These are phyloP conservation scores for Penaeus monodon DNA, from an alignment of 2,888 invertebrate species.

Conservation along the genomic window DNA sequence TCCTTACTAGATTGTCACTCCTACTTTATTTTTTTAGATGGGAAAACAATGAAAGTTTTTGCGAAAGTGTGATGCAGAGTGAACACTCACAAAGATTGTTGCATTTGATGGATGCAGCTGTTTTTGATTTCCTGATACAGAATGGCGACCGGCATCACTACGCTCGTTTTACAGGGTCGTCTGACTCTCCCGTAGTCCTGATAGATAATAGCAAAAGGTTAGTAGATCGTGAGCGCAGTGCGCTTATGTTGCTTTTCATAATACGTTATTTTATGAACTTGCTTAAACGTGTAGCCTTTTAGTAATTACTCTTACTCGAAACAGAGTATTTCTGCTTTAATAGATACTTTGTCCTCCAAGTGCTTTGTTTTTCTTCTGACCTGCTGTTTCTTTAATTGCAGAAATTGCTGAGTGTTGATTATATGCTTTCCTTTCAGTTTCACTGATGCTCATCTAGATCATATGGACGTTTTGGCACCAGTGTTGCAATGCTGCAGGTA, in stretches of 20 bases:
- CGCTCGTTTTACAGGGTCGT: constrained; percentile 76
- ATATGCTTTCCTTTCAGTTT: constrained; percentile 73
- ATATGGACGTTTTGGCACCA: constrained; percentile 90
- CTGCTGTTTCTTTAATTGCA: too few relatives aligned
- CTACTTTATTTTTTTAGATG: constrained; percentile 73
- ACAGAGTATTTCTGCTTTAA: too few relatives aligned
- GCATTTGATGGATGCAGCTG: constrained; percentile 87
- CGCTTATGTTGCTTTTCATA: too few relatives aligned
- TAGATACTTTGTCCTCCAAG: too few relatives aligned
- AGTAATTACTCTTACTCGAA: too few relatives aligned
- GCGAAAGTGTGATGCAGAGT: constrained; percentile 69
- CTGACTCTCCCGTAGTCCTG: constrained; percentile 81
- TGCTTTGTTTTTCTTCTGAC: too few relatives aligned
- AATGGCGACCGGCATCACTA: constrained; percentile 96
- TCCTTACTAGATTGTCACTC: background rate
- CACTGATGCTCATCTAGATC: constrained; percentile 87
- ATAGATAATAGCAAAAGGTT: constrained; percentile 89
- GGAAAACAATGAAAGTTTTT: constrained; percentile 85
- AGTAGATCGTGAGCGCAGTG: background rate
- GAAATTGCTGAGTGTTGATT: too few relatives aligned
- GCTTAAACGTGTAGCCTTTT: too few relatives aligned
- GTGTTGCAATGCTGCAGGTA: constrained; percentile 94
- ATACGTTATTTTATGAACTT: too few relatives aligned
- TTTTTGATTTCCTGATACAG: constrained; percentile 94
- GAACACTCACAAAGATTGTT: constrained; percentile 73